Percentiles rank a stretch among this genome's conserved stretches.
These are phyloP conservation scores for Tetranychus truncatus DNA, from an alignment of 2,888 invertebrate genomes.

Conservation along the genomic window DNA sequence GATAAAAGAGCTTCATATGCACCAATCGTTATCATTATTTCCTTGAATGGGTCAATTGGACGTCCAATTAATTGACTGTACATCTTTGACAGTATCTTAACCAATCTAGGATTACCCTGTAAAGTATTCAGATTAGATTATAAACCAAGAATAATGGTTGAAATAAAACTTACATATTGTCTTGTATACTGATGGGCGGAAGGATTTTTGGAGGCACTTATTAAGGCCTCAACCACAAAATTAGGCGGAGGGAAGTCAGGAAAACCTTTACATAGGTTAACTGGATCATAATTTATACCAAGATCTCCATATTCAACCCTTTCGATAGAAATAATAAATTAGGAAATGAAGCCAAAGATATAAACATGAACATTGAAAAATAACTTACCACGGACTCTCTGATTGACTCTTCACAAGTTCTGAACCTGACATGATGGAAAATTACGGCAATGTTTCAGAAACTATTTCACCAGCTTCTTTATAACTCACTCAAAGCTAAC, in stretches of 20 bases:
- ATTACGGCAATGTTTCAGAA: too few relatives aligned
- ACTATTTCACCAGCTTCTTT: too few relatives aligned
- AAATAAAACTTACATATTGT: constrained; percentile 68
- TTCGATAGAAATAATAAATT: background rate
- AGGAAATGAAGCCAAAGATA: too few relatives aligned
- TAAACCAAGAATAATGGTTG: background rate
- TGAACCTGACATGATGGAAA: background rate
- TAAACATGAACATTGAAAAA: too few relatives aligned
- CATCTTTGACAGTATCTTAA: constrained; percentile 60
- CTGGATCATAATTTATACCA: background rate
- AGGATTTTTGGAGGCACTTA: constrained; percentile 50
- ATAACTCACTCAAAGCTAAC: too few relatives aligned
- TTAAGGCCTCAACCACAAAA: constrained; percentile 57
- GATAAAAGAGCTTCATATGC: constrained; percentile 87
- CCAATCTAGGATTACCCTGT: constrained; percentile 76
- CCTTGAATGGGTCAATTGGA: constrained; percentile 60
- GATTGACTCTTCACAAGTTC: too few relatives aligned
- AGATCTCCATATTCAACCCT: background rate
- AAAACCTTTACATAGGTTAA: constrained; percentile 63
- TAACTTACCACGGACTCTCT: too few relatives aligned
- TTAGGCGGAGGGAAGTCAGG: constrained; percentile 68
- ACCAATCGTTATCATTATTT: constrained; percentile 72
- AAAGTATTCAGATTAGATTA: background rate
- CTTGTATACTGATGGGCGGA: constrained; percentile 78
- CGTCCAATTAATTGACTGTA: constrained; percentile 59